phyloP scores from a whole-genome alignment of 2,888 invertebrate species.

The Holacanthella duospinosa region DNA sequence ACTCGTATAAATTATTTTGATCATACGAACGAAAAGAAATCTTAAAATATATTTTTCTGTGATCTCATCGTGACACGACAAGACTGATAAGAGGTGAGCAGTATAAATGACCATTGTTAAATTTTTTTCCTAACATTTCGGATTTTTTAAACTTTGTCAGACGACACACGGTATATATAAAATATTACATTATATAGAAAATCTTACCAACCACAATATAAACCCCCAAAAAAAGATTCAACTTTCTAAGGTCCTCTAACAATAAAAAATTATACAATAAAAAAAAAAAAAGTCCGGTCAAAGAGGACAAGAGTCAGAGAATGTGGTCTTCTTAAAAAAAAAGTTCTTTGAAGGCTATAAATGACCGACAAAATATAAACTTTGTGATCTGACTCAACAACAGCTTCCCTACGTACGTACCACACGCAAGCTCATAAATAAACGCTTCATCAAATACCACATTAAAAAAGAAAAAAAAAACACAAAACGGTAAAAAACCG shows the following conservation, averaged over 20 bases:
- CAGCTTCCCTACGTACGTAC: neutral
- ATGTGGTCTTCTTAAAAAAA: constrained; percentile 3
- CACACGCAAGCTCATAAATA: neutral
- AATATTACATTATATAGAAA: too few species aligned
- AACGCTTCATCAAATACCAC: neutral
- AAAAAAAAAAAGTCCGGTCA: neutral
- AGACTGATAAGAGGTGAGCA: neutral
- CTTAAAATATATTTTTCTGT: neutral
- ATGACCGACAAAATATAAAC: neutral
- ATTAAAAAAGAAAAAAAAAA: neutral
- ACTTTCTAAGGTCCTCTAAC: too few species aligned
- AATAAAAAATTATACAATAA: constrained; percentile 2
- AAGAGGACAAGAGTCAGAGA: neutral
- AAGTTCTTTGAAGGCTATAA: neutral
- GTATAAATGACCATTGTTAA: constrained; percentile 2
- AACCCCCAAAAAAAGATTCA: too few species aligned
- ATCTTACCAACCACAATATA: too few species aligned
- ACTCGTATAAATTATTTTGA: neutral
- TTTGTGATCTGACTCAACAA: neutral
- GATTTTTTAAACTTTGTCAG: neutral
- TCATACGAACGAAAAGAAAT: neutral
- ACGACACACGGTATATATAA: too few species aligned
- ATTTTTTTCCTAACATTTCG: neutral
- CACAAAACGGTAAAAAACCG: too few species aligned
- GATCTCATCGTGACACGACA: constrained; percentile 3